Conservation (phyloP, 2,113 vertebrate genomes). For the Mohoua ochrocephala region DNA sequence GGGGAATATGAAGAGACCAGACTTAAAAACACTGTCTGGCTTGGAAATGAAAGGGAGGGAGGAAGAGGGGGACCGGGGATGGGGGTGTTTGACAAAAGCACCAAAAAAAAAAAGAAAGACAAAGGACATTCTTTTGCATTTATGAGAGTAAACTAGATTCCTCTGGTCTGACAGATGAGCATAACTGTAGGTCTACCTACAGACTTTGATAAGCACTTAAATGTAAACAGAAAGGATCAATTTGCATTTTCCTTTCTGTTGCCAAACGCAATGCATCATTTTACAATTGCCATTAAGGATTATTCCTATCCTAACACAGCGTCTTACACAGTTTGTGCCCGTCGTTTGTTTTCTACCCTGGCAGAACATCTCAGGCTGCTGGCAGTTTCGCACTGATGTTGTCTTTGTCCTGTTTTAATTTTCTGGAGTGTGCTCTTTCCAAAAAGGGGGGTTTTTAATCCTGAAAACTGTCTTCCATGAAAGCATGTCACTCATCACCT, state of each 20-base stretch:
- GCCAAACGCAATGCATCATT: slow-evolving; percentile 61
- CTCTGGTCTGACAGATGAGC: slow-evolving; percentile 47
- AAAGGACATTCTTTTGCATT: background rate
- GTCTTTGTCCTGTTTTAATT: slow-evolving; percentile 56
- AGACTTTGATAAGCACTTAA: slow-evolving; percentile 69
- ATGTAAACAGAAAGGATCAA: slow-evolving; percentile 62
- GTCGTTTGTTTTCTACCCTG: slow-evolving; percentile 23
- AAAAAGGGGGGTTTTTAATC: background rate
- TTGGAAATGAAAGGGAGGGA: background rate
- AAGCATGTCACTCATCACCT: slow-evolving; percentile 44
- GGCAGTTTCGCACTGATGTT: slow-evolving; percentile 43
- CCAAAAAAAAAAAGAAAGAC: background rate
- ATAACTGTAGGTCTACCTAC: slow-evolving; percentile 3
- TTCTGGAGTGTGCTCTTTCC: slow-evolving; percentile 50
- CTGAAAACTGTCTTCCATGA: slow-evolving; percentile 17
- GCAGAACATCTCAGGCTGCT: slow-evolving; percentile 54
- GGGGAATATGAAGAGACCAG: slow-evolving; percentile 28
- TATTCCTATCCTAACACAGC: slow-evolving; percentile 53
- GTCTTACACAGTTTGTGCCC: slow-evolving; percentile 47
- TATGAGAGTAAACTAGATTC: slow-evolving; percentile 50
- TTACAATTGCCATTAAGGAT: slow-evolving; percentile 64
- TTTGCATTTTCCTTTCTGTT: slow-evolving; percentile 72
- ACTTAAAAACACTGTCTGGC: slow-evolving; percentile 30
- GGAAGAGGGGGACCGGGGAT: no score
- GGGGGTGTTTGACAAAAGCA: background rate